Conservation (phyloP, 2,888 invertebrate species). For the Molanna angustata region DNA sequence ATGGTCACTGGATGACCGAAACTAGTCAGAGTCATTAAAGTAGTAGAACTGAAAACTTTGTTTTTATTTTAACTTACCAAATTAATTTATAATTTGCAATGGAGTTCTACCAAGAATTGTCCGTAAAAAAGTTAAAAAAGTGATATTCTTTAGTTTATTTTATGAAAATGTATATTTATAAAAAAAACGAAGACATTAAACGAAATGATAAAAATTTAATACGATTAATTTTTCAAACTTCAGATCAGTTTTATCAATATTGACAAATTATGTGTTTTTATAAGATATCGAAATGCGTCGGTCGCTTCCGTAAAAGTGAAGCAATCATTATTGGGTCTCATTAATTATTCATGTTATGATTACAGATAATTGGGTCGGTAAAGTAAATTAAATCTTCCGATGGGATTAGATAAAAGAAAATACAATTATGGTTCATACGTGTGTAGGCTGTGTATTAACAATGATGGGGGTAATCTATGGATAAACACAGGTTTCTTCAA, state of each 20-base stretch:
- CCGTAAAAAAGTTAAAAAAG: too few relatives aligned
- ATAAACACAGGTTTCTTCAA: neutral
- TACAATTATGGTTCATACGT: constrained; percentile 14
- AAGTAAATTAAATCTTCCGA: constrained; percentile 27
- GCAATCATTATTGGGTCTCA: constrained; percentile 12
- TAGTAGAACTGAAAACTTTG: too few relatives aligned
- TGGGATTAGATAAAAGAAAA: constrained; percentile 19
- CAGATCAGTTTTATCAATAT: neutral
- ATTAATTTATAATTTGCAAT: too few relatives aligned
- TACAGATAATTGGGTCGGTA: constrained; percentile 21
- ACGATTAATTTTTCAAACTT: too few relatives aligned
- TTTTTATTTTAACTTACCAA: too few relatives aligned
- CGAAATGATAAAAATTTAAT: too few relatives aligned
- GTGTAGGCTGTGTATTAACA: constrained; percentile 13
- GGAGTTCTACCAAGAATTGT: too few relatives aligned
- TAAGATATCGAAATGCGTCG: constrained; percentile 1
- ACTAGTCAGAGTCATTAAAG: too few relatives aligned
- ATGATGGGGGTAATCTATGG: constrained; percentile 1
- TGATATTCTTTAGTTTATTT: too few relatives aligned
- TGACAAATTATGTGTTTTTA: neutral
- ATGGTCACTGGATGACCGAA: too few relatives aligned
- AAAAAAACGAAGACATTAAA: too few relatives aligned
- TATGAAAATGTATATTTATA: too few relatives aligned
- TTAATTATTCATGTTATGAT: constrained; percentile 27
- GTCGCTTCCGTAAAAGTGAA: constrained; percentile 26